Base-by-base conservation (phyloP, 2,888 invertebrate species). In the Clivina fossor region DNA sequence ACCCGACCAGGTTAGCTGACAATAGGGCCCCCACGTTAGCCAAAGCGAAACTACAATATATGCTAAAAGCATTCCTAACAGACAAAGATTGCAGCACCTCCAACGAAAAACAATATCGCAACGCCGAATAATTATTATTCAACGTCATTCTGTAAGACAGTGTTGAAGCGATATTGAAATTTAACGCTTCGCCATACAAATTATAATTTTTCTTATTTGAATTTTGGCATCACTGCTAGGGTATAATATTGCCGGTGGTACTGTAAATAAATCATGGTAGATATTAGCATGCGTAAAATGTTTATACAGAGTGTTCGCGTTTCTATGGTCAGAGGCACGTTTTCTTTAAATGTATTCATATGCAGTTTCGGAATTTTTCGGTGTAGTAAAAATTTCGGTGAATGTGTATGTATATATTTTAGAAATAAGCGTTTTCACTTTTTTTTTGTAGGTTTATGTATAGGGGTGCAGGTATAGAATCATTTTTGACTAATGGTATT, bases 401-500 rank as follows among this genome's bases (percentile, higher is more conserved):
- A n/a, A n/a, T n/a, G n/a, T n/a, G n/a, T n/a, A n/a, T n/a, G n/a
- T n/a, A n/a, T n/a, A n/a, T n/a, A n/a, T n/a, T n/a, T n/a, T n/a
- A n/a, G n/a, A n/a, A n/a, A n/a, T n/a, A n/a, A n/a, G n/a, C n/a
- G n/a, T n/a, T n/a, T n/a, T n/a, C n/a, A n/a, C n/a, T n/a, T n/a
- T n/a, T n/a, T n/a, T n/a, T n/a, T n/a, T n/a, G n/a, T n/a, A n/a
- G n/a, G n/a, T n/a, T n/a, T n/a, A n/a, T n/a, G n/a, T n/a, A n/a
- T n/a, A n/a, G n/a, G n/a, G n/a, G n/a, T n/a, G n/a, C n/a, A n/a
- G n/a, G n/a, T n/a, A n/a, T n/a, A n/a, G n/a, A n/a, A n/a, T 40
- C 50, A 50, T 50, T 50, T 50, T 50, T 50, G 50, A 50, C 50
- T 50, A 50, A 50, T 50, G 50, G 50, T 40, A 50, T 50, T 50